Conservation (phyloP, 1,140 invertebrate species). For the Saccostrea glomerata region DNA sequence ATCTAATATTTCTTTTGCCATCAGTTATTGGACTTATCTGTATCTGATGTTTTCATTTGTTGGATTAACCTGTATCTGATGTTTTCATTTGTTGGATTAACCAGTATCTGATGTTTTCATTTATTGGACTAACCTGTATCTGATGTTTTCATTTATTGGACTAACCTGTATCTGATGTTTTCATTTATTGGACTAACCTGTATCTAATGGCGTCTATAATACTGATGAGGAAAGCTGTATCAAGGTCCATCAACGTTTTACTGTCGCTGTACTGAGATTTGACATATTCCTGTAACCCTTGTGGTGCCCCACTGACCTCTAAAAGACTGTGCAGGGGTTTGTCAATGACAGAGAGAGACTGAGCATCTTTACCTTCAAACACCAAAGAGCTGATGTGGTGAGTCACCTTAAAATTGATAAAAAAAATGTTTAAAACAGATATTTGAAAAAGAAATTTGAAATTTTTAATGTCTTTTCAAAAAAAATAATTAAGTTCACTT, state of each 20-base stretch:
- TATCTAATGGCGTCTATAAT: constrained; percentile 36
- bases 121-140: too few relatives aligned
- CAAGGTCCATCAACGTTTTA: constrained; percentile 64
- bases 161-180: background rate
- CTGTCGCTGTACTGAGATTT: constrained; percentile 51
- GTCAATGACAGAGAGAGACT: constrained; percentile 58
- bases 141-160: too few relatives aligned
- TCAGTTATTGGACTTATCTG: background rate
- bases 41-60: too few relatives aligned
- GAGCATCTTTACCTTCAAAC: constrained; percentile 52
- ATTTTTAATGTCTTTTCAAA: too few relatives aligned
- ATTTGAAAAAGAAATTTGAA: too few relatives aligned
- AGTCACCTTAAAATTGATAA: constrained; percentile 47
- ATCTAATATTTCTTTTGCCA: too few relatives aligned
- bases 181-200: background rate
- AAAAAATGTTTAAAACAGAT: too few relatives aligned
- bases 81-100: too few relatives aligned
- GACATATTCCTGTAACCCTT: constrained; percentile 52
- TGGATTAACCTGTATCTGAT: too few relatives aligned
- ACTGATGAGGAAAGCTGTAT: constrained; percentile 58
- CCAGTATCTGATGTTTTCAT: too few relatives aligned
- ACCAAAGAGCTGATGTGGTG: constrained; percentile 59
- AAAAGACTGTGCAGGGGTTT: constrained; percentile 54
- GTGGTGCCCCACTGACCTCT: constrained; percentile 27
- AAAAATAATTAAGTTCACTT: too few relatives aligned